A percentile compares a stretch with the other conserved stretches of the same genome.
These are phyloP conservation scores for Tetheella fluctuosa DNA, from an alignment of 2,888 invertebrate species.

Conservation along the genomic window DNA sequence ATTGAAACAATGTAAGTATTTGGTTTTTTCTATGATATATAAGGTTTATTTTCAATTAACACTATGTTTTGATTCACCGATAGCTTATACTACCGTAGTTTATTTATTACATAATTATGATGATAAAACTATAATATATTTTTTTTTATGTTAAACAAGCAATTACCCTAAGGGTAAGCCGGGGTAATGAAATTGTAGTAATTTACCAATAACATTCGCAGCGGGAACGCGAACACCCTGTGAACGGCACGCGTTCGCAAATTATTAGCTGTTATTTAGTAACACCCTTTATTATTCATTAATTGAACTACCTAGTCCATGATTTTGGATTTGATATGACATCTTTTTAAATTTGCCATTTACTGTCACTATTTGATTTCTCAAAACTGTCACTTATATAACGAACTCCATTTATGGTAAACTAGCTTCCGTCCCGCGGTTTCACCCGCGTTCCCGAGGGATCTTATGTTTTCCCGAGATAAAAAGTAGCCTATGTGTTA, in stretches of 20 bases:
- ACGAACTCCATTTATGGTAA: too few relatives aligned
- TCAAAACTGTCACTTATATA: too few relatives aligned
- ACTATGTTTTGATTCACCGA: too few relatives aligned
- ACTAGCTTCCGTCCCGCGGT: too few relatives aligned
- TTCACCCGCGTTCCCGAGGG: too few relatives aligned
- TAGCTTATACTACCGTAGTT: too few relatives aligned
- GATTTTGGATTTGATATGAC: not conserved
- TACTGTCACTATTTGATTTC: too few relatives aligned
- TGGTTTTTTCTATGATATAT: too few relatives aligned
- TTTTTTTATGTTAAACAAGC: conserved; percentile 19
- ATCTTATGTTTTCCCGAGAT: too few relatives aligned
- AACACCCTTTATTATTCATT: conserved; percentile 12
- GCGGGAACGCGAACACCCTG: conserved; percentile 23
- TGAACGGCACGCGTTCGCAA: conserved; percentile 25
- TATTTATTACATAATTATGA: not conserved
- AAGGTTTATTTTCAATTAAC: too few relatives aligned
- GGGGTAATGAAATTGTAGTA: conserved; percentile 21
- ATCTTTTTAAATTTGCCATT: not conserved
- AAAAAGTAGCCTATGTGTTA: too few relatives aligned
- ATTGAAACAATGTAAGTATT: too few relatives aligned
- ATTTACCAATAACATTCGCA: conserved; percentile 30
- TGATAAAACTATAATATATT: not conserved
- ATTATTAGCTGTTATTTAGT: conserved; percentile 17
- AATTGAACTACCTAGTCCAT: not conserved
- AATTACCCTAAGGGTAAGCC: conserved; percentile 16